A percentile compares a stretch with the other conserved stretches of the same genome.
phyloP scores from a whole-genome alignment of 2,888 invertebrate genomes.

The Ariolimax columbianus region DNA sequence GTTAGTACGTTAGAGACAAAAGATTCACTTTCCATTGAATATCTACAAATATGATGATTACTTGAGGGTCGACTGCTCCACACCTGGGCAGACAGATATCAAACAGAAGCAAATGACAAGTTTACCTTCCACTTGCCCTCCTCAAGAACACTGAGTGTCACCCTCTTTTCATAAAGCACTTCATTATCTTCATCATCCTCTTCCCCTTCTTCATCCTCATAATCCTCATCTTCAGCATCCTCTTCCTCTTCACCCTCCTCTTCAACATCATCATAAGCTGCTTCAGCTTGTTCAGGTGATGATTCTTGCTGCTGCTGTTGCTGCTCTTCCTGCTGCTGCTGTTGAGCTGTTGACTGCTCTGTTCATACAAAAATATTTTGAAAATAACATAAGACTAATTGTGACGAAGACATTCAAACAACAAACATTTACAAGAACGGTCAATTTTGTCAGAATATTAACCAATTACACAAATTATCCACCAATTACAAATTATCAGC shows the following conservation, averaged over 20 bases:
- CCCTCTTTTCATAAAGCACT: constrained; percentile 60
- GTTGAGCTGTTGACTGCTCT: too few species aligned
- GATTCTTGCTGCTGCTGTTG: not conserved
- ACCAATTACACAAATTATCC: too few species aligned
- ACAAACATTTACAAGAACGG: too few species aligned
- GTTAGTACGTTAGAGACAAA: too few species aligned
- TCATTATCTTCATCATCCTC: constrained; percentile 57
- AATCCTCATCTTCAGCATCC: constrained; percentile 52
- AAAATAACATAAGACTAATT: too few species aligned
- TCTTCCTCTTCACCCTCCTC: constrained; percentile 53
- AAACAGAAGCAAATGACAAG: not conserved
- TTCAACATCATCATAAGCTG: constrained; percentile 52
- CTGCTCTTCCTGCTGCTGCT: not conserved
- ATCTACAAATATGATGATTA: too few species aligned
- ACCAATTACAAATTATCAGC: too few species aligned
- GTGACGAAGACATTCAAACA: too few species aligned
- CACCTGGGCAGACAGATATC: too few species aligned
- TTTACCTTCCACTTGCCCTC: constrained; percentile 59
- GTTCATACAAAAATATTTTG: not conserved
- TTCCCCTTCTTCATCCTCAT: constrained; percentile 53
- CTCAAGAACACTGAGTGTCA: constrained; percentile 59
- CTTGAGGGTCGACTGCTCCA: too few species aligned
- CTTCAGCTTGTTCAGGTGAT: constrained; percentile 38
- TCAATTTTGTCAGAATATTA: too few species aligned
- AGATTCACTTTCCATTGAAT: too few species aligned